Evolutionary conservation across 1,140 invertebrate species (phyloP), one percentile per base, ranked within the genome.

Genomic region (Camponotus pennsylvanicus): DNA sequence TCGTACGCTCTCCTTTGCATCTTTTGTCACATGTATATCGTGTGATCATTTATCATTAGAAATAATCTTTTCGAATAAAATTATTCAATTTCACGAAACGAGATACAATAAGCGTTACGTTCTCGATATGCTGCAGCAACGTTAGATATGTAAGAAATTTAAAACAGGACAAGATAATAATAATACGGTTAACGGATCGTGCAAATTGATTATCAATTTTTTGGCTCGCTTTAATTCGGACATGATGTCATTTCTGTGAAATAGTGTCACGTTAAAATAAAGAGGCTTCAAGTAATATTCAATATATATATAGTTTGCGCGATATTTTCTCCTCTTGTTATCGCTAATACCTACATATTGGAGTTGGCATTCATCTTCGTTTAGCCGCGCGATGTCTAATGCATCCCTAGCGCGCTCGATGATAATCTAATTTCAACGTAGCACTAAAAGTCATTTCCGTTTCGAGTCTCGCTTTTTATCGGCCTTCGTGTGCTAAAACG

Each of bases 381-480:
- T 73, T 83, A 73, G 40, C 40, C 66, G 7, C 32, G 69, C 34
- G 40, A 71, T 55, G 15, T 34, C 70, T 61, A 61, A 83, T 63
- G 79, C 70, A 57, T 75, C 69, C 69, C 37, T 52, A 52, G 49
- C 49, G 49, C 79, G 55, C 37, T 49, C 40, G 69, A 83, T 83
- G 79, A 92, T 91, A 91, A 93, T 92, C 91, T 89, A 89, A 90
- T 88, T 91, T 84, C 85, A 79, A 91, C 92, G 88, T 92, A 92
- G 91, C 92, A 88, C 89, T 91, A 93, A 93, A 88, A 92, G 90
- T 91, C 87, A 92, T 92, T 91, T 89, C 90, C 89, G 85, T 91
- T 91, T 91, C 88, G 67, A 73, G 64, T 63, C 75, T 40, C 40
- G 42, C 85, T 88, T 61, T 52, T 85, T 66, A 61, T 71, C 49